phyloP scores from a whole-genome alignment of 2,888 invertebrate genomes.

The Iselma pallidipennis region DNA sequence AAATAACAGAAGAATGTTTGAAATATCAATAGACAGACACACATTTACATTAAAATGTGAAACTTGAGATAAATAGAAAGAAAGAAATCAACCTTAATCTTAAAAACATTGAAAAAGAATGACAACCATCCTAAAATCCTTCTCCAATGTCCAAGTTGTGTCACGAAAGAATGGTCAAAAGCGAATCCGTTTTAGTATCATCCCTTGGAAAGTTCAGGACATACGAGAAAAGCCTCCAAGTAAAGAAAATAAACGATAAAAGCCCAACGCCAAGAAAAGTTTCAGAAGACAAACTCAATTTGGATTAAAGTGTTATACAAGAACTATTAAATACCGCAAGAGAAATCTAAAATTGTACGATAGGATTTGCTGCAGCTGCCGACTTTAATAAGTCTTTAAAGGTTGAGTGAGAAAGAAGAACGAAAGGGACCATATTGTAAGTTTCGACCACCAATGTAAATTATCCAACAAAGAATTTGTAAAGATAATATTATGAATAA shows the following conservation, averaged over 20 bases:
- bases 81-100: constrained; percentile 1
- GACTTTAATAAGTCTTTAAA: neutral
- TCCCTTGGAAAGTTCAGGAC: constrained; percentile 45
- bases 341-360: constrained; percentile 26
- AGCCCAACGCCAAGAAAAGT: constrained; percentile 39
- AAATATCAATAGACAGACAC: neutral
- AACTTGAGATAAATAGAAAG: constrained; percentile 2
- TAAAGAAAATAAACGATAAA: constrained; percentile 42
- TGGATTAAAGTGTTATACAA: constrained; percentile 50
- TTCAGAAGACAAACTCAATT: constrained; percentile 49
- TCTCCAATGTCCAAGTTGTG: constrained; percentile 23
- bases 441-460: neutral
- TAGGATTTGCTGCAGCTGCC: constrained; percentile 7
- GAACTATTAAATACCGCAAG: constrained; percentile 40
- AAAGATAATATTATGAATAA: neutral
- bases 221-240: constrained; percentile 37
- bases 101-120: constrained; percentile 9
- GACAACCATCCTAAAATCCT: constrained; percentile 16
- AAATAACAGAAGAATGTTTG: neutral
- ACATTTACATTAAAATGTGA: constrained; percentile 11
- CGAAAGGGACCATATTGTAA: neutral
- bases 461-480: neutral
- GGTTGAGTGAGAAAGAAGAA: neutral
- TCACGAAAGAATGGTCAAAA: constrained; percentile 47
- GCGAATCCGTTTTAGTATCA: constrained; percentile 48